phyloP scores from a whole-genome alignment of 2,888 invertebrate genomes.

The Drosophila lutescens region DNA sequence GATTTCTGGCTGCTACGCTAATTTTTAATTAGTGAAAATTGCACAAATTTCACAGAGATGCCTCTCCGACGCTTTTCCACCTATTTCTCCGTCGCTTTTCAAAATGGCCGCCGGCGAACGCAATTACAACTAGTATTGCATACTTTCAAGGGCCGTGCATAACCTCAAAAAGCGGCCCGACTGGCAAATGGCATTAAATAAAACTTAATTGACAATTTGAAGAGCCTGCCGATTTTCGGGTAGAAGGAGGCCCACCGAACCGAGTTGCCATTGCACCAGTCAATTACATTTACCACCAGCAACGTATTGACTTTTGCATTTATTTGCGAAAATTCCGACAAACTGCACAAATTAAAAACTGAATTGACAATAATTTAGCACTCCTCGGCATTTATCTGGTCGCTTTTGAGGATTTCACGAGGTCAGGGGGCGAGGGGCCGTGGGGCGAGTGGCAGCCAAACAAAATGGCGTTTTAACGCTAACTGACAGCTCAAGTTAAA shows the following conservation, averaged over 20 bases:
- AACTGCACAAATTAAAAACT: constrained; percentile 76
- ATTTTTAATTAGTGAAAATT: constrained; percentile 79
- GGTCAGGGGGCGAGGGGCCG: not conserved
- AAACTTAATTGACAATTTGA: constrained; percentile 81
- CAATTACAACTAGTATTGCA: constrained; percentile 76
- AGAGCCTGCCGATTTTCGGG: constrained; percentile 44
- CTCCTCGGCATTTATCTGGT: constrained; percentile 66
- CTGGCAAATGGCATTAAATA: constrained; percentile 79
- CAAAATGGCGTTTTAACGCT: constrained; percentile 78
- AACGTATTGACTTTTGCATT: constrained; percentile 71
- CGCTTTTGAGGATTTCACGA: not conserved
- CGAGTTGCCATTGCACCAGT: constrained; percentile 62
- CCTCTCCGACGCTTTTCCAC: not conserved
- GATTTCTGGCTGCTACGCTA: constrained; percentile 57
- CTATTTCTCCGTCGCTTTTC: constrained; percentile 39
- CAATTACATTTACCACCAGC: constrained; percentile 62
- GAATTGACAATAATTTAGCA: constrained; percentile 80
- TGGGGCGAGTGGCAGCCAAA: constrained; percentile 60
- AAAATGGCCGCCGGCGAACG: constrained; percentile 67
- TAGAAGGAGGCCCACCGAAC: not conserved
- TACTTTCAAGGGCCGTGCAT: constrained; percentile 63
- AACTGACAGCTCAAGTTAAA: constrained; percentile 81
- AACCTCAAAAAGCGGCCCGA: constrained; percentile 64
- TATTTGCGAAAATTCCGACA: constrained; percentile 68
- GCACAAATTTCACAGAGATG: constrained; percentile 60